Evolutionary conservation across 2,113 vertebrate genomes (phyloP).

Genomic region (Bufo gargarizans): DNA sequence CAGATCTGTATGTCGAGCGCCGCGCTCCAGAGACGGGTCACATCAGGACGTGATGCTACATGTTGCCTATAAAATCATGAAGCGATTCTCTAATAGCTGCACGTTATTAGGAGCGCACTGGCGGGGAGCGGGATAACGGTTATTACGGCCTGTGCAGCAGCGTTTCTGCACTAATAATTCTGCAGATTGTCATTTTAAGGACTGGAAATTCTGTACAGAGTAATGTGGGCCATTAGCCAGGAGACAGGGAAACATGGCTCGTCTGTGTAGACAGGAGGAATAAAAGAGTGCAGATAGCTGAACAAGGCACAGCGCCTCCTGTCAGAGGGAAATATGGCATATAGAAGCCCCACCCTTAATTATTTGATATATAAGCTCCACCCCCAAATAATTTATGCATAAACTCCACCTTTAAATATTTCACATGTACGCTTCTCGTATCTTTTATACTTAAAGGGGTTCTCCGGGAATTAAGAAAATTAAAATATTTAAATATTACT

Average conservation of each 20-base stretch:
- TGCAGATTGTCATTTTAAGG: not conserved
- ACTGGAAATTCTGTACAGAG: not conserved
- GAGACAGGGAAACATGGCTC: no score
- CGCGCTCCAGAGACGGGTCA: not conserved
- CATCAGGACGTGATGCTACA: not conserved
- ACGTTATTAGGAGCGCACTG: not conserved
- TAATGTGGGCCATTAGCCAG: not conserved
- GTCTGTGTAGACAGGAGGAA: no score
- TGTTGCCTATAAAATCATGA: conserved; percentile 20
- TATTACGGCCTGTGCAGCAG: not conserved
- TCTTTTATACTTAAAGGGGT: no score
- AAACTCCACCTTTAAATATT: not conserved
- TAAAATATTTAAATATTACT: no score
- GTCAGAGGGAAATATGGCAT: no score
- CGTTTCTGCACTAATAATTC: conserved; percentile 28
- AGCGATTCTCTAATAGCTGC: not conserved
- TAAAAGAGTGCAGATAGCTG: not conserved
- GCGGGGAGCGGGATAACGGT: not conserved
- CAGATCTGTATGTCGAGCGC: no score
- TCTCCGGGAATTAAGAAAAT: no score
- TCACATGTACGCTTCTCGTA: no score
- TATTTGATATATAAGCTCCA: not conserved
- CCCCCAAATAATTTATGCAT: not conserved
- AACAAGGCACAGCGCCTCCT: no score
- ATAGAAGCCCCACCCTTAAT: not conserved